Percentiles rank a stretch among this genome's conserved stretches.
Evolutionary conservation across 1,140 invertebrate genomes (phyloP).

Genomic region (Oncopeltus fasciatus): DNA sequence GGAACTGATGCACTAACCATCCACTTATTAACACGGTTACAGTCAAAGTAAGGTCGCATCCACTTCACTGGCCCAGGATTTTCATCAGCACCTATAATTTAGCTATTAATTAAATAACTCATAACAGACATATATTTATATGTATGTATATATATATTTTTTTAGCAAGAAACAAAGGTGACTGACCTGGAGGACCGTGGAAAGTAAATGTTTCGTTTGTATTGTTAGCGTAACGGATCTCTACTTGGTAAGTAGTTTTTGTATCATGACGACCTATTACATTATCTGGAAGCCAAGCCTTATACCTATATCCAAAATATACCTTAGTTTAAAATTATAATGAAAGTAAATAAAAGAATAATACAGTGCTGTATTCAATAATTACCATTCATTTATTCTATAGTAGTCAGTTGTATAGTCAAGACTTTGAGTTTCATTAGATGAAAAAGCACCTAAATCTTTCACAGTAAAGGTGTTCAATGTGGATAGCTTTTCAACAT

Average conservation of each 20-base stretch:
- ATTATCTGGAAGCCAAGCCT: conserved; percentile 73
- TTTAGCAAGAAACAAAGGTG: conserved; percentile 19
- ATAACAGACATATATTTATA: background rate
- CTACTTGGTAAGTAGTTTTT: conserved; percentile 81
- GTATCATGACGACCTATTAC: conserved; percentile 73
- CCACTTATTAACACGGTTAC: conserved; percentile 90
- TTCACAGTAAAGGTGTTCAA: conserved; percentile 70
- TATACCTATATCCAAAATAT: conserved; percentile 39
- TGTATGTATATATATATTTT: background rate
- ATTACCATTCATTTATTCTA: conserved; percentile 82
- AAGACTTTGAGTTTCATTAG: conserved; percentile 46
- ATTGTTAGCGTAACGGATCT: conserved; percentile 86
- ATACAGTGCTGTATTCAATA: too few species aligned
- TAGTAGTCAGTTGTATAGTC: conserved; percentile 88
- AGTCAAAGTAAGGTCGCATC: conserved; percentile 92
- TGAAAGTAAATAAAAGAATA: too few species aligned
- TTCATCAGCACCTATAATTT: conserved; percentile 57
- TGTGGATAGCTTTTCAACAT: conserved; percentile 80
- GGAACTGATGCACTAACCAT: conserved; percentile 82
- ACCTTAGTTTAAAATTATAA: background rate
- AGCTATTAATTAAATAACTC: conserved; percentile 9
- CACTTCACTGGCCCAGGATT: conserved; percentile 80
- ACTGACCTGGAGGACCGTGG: conserved; percentile 67
- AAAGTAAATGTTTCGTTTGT: conserved; percentile 92
- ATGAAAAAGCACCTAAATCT: conserved; percentile 67